These are phyloP conservation scores for Holacanthus passer DNA, from an alignment of 2,113 vertebrate species.

Conservation along the genomic window DNA sequence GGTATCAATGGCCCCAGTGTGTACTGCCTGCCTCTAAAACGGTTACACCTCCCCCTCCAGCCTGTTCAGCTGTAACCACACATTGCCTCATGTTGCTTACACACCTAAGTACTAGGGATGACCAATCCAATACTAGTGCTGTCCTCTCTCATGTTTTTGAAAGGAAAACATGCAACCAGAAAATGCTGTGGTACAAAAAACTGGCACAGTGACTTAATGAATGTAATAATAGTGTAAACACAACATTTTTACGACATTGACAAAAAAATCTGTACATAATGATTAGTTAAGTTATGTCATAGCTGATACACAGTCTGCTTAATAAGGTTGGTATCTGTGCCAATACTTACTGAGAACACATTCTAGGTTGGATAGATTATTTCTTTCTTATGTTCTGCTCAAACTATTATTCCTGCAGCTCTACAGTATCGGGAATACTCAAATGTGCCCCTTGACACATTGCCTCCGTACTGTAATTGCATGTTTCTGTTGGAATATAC, in stretches of 20 bases:
- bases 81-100: neutral
- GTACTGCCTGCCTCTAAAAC: neutral
- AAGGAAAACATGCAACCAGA: neutral
- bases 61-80: neutral
- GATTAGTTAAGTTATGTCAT: neutral
- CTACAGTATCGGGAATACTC: neutral
- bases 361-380: too few relatives aligned
- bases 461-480: neutral
- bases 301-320: neutral
- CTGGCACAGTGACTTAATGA: too few relatives aligned
- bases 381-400: neutral
- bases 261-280: neutral
- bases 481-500: neutral
- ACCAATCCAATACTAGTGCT: neutral
- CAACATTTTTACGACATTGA: neutral
- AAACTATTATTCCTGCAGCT: neutral
- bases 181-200: too few relatives aligned
- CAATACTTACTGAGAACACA: neutral
- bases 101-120: neutral
- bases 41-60: conserved; percentile 20
- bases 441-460: neutral
- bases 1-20: conserved; percentile 66
- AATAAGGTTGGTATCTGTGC: neutral
- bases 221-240: neutral
- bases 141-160: neutral